A percentile compares a stretch with the other conserved stretches of the same genome.
Conservation (phyloP, 2,888 invertebrate species). For the Molorchus minor region DNA sequence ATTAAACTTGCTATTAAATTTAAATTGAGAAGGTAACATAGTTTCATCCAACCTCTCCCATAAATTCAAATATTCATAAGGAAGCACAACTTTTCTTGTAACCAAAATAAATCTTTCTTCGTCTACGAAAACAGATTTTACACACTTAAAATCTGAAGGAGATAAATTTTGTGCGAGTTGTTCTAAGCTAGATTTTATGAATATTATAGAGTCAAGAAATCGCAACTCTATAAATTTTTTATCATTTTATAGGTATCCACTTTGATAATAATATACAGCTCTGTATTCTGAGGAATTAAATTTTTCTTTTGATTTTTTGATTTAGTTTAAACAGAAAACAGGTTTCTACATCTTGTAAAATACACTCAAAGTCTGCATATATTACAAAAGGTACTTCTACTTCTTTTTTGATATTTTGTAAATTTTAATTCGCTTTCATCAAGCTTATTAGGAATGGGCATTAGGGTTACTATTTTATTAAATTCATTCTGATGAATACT, state of each 20-base stretch:
- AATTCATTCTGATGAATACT: constrained; percentile 23
- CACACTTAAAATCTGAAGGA: neutral
- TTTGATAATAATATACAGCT: neutral
- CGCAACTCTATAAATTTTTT: neutral
- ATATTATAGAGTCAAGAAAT: neutral
- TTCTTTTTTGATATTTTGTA: neutral
- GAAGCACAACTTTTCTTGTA: neutral
- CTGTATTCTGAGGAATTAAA: neutral
- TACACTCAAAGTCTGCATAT: neutral
- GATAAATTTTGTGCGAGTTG: neutral
- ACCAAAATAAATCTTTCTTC: neutral
- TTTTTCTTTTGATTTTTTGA: neutral
- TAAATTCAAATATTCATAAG: neutral
- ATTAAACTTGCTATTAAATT: neutral
- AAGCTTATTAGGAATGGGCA: constrained; percentile 13
- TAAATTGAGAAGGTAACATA: neutral
- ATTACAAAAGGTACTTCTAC: neutral
- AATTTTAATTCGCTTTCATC: constrained; percentile 11
- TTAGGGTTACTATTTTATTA: constrained; percentile 19
- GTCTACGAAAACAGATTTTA: neutral
- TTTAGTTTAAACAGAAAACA: neutral
- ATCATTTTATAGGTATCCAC: neutral
- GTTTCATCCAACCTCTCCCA: neutral
- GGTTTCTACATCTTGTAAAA: neutral
- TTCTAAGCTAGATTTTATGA: neutral